Conservation (phyloP, 2,888 invertebrate species). For the Monopis laevigella region DNA sequence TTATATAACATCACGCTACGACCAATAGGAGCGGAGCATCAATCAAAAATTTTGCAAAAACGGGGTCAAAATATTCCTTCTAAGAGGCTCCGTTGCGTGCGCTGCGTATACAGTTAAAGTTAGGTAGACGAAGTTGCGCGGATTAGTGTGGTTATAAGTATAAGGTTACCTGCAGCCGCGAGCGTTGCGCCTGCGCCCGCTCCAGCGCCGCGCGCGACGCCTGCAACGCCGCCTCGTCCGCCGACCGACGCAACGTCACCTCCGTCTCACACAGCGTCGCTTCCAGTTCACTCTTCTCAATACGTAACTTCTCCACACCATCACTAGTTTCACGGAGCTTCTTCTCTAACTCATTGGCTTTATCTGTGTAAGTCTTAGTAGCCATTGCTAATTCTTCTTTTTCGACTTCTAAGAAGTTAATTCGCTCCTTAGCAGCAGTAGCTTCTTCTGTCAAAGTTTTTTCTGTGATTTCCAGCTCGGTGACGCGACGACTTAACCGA, state of each 20-base stretch:
- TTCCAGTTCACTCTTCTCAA: conserved; percentile 49
- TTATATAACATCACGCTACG: no score
- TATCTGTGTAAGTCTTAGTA: conserved; percentile 32
- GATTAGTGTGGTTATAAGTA: no score
- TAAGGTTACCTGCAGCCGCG: conserved; percentile 72
- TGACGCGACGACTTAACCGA: conserved; percentile 36
- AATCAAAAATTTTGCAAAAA: no score
- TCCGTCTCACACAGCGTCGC: conserved; percentile 55
- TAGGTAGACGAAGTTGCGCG: no score
- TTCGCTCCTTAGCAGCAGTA: conserved; percentile 37
- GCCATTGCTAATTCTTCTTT: conserved; percentile 34
- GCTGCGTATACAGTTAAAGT: no score
- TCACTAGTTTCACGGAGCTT: conserved; percentile 31
- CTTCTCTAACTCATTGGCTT: conserved; percentile 38
- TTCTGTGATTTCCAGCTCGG: conserved; percentile 39
- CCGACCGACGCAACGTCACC: conserved; percentile 69
- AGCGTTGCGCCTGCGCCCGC: conserved; percentile 76
- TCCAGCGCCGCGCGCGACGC: conserved; percentile 79
- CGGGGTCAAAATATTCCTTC: no score
- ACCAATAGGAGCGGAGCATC: no score
- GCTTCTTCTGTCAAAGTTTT: conserved; percentile 53
- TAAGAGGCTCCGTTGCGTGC: no score
- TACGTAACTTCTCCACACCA: conserved; percentile 33
- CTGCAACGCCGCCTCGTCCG: conserved; percentile 77
- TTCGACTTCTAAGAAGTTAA: conserved; percentile 35